phyloP scores from a whole-genome alignment of 2,888 invertebrate species.

The Archaeoteleia sp. region DNA sequence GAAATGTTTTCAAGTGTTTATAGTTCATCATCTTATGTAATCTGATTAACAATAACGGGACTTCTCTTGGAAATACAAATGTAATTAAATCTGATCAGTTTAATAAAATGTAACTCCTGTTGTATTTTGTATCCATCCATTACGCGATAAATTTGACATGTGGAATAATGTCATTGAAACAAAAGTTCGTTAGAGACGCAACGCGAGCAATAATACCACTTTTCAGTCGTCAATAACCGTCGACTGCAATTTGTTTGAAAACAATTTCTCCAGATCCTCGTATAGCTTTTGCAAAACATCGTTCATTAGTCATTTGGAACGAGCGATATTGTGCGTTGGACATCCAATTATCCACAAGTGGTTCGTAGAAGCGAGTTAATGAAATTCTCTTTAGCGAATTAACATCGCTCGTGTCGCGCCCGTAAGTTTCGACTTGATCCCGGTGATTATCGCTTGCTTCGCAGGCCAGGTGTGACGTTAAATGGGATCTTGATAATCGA shows the following conservation, averaged over 20 bases:
- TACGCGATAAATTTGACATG: too few species aligned
- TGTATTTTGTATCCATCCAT: too few species aligned
- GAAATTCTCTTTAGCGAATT: conserved; percentile 57
- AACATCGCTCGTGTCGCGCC: conserved; percentile 55
- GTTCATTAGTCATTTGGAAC: conserved; percentile 53
- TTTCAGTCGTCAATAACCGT: conserved; percentile 33
- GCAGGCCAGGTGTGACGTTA: conserved; percentile 55
- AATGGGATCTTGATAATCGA: conserved; percentile 58
- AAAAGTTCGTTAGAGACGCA: too few species aligned
- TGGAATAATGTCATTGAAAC: too few species aligned
- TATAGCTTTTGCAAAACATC: conserved; percentile 48
- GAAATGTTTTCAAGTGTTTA: too few species aligned
- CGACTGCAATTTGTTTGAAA: conserved; percentile 26
- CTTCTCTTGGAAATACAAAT: too few species aligned
- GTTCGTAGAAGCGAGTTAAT: conserved; percentile 56
- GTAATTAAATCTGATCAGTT: too few species aligned
- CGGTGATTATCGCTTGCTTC: conserved; percentile 56
- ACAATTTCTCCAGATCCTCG: conserved; percentile 36
- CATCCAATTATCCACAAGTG: conserved; percentile 56
- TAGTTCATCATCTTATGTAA: too few species aligned
- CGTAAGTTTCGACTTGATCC: conserved; percentile 57
- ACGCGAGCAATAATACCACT: too few species aligned
- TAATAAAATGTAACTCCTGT: too few species aligned
- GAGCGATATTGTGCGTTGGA: conserved; percentile 53
- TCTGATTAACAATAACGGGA: too few species aligned